Evolutionary conservation across 2,797 vertebrate genomes (phyloP).

Genomic region (Vultur gryphus): DNA sequence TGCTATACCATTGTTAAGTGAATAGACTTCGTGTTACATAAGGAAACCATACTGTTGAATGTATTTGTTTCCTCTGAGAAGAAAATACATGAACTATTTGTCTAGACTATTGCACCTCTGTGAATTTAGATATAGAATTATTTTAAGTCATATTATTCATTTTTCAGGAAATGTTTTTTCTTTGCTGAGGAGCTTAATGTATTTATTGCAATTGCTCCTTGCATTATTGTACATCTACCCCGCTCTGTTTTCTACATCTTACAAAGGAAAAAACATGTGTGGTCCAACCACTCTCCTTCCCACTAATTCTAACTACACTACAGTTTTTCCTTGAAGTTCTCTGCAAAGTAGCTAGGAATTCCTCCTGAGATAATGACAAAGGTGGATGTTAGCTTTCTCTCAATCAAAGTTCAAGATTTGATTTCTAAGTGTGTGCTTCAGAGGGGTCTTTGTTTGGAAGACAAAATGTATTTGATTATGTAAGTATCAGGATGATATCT

Average conservation of each 20-base stretch:
- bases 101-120: background rate
- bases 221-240: background rate
- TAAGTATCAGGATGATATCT: background rate
- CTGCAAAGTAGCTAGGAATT: background rate
- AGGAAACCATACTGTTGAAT: background rate
- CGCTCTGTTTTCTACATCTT: background rate
- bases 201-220: background rate
- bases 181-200: background rate
- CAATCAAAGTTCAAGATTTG: background rate
- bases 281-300: background rate
- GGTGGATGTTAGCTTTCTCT: background rate
- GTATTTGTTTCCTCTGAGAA: background rate
- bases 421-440: background rate
- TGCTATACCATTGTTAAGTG: background rate
- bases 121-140: background rate
- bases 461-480: background rate
- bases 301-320: background rate
- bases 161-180: background rate
- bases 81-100: background rate
- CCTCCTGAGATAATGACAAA: background rate
- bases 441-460: background rate
- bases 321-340: background rate
- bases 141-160: background rate
- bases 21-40: background rate
- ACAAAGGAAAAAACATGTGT: background rate